A percentile compares a stretch with the other conserved stretches of the same genome.
These are phyloP conservation scores for Acropternis orthonyx DNA, from an alignment of 2,797 vertebrate genomes.

Conservation along the genomic window DNA sequence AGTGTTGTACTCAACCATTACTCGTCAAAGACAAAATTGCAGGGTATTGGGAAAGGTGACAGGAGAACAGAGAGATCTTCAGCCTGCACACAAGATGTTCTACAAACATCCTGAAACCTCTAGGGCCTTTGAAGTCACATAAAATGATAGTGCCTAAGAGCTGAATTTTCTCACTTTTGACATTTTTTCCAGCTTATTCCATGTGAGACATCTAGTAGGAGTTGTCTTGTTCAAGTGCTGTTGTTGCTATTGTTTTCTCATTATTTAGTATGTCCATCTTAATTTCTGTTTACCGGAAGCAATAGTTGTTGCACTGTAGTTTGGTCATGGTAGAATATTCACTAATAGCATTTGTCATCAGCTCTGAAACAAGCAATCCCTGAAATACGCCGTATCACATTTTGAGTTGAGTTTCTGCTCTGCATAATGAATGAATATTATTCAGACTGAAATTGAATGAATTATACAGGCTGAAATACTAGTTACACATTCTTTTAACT, in stretches of 20 bases:
- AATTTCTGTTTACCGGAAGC: neutral
- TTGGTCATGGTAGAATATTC: neutral
- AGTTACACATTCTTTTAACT: neutral
- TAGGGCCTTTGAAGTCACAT: neutral
- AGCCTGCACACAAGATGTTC: neutral
- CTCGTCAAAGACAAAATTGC: neutral
- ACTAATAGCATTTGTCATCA: neutral
- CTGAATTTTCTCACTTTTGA: neutral
- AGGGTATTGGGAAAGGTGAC: neutral
- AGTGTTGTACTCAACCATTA: neutral
- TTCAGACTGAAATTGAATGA: neutral
- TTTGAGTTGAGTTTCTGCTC: neutral
- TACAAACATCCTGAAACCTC: neutral
- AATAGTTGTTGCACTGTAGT: neutral
- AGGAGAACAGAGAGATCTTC: neutral
- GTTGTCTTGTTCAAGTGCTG: neutral
- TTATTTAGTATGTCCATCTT: neutral
- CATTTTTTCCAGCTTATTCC: neutral
- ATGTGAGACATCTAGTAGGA: neutral
- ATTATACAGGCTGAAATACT: neutral
- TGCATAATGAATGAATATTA: neutral
- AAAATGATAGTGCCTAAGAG: neutral
- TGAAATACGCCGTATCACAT: neutral
- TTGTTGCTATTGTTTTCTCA: neutral
- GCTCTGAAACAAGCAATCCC: neutral